Conservation (phyloP, 2,113 vertebrate species). For the Poecilia latipinna region DNA sequence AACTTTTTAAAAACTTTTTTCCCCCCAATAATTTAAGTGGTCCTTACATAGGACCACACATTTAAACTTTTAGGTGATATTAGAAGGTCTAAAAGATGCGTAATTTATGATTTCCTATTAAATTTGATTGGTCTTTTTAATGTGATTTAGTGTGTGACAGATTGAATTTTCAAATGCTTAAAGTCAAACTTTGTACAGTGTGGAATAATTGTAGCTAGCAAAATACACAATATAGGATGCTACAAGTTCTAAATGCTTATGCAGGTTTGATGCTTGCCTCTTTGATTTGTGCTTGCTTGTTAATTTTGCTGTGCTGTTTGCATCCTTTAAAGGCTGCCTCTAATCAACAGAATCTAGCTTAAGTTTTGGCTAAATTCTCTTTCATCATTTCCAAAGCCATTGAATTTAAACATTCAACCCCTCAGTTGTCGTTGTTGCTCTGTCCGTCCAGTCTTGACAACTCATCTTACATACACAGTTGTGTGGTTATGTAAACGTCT, state of each 20-base stretch:
- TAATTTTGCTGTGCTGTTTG: constrained; percentile 2
- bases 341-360: constrained; percentile 27
- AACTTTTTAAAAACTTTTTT: background rate
- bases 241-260: constrained; percentile 5
- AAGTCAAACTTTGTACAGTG: background rate
- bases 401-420: constrained; percentile 40
- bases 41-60: too few relatives aligned
- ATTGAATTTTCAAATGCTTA: background rate
- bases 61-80: background rate
- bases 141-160: background rate
- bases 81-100: background rate
- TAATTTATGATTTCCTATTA: background rate
- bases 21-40: too few relatives aligned
- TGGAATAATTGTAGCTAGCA: background rate
- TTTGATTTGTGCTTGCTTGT: constrained; percentile 3
- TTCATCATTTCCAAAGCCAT: constrained; percentile 24
- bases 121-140: background rate
- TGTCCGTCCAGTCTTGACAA: background rate
- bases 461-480: constrained; percentile 11
- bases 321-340: constrained; percentile 27
- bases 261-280: constrained; percentile 35
- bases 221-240: background rate
- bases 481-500: constrained; percentile 25
- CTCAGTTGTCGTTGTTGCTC: constrained; percentile 17
- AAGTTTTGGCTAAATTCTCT: constrained; percentile 26